A percentile compares a stretch with the other conserved stretches of the same genome.
Evolutionary conservation across 2,113 vertebrate genomes (phyloP).

Genomic region (Fukomys damarensis): DNA sequence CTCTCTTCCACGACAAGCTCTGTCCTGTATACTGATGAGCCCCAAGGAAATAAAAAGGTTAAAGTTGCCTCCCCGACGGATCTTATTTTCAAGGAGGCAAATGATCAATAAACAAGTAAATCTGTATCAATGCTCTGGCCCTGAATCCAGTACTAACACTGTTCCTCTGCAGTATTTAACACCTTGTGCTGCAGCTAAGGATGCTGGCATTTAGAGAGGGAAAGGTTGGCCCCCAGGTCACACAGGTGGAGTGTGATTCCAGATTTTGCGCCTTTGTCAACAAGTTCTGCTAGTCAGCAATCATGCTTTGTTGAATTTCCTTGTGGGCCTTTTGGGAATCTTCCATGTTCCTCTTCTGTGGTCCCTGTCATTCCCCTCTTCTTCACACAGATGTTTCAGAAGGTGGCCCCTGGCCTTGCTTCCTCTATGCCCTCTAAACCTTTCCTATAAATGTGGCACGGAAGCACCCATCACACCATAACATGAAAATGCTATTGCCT

Average conservation of each 20-base stretch:
- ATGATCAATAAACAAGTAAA: not conserved
- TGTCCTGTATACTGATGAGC: not conserved
- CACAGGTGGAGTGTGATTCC: not conserved
- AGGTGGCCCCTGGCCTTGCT: not conserved
- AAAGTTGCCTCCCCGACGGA: not conserved
- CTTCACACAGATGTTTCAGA: fast-evolving
- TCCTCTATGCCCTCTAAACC: not conserved
- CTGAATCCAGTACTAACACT: not conserved
- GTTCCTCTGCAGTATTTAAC: not conserved
- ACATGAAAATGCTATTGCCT: not conserved
- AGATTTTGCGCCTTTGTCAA: not conserved
- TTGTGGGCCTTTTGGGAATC: no score
- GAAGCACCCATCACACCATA: fast-evolving
- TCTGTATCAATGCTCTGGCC: not conserved
- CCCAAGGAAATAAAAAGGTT: not conserved
- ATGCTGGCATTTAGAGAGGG: not conserved
- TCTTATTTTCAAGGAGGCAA: not conserved
- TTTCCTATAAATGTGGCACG: fast-evolving
- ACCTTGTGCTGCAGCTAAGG: not conserved
- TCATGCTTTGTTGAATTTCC: no score
- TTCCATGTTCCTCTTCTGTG: not conserved
- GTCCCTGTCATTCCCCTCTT: no score
- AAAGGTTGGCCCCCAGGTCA: no score
- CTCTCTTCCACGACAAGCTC: not conserved
- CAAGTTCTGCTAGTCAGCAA: fast-evolving